Evolutionary conservation across 2,888 invertebrate species (phyloP), one percentile per base, ranked within the genome.

Genomic region (Philereme vetulata): DNA sequence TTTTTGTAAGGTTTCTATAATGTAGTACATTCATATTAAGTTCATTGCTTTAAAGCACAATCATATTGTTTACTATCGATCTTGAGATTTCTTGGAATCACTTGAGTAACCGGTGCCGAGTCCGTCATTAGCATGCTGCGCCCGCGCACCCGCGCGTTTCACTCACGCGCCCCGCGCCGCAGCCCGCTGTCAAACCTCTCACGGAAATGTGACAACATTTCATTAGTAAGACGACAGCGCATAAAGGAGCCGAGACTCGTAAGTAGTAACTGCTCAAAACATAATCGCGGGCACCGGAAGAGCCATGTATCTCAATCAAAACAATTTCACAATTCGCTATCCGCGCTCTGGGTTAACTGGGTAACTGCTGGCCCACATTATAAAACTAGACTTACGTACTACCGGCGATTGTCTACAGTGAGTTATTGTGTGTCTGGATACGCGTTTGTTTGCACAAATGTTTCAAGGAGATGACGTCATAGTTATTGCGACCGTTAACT

Each of bases 361-460:
- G 59, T 60, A 64, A 68, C 66, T 72, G 67, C 65, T 66, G 72
- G 66, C 69, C 73, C 53, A 74, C 63, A 72, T 68, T 65, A 53
- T 66, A 69, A 49, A 56, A 56, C 50, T 44, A 55, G 54, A 65
- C 62, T 57, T 56, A 61, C 65, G 62, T 65, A 68, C 71, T 60
- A 68, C 66, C 68, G 68, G 61, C 60, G 70, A 71, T 72, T 72
- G 67, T 74, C 64, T 70, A 62, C 65, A 65, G 65, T 76, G 67
- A 76, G 75, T 75, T 77, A 78, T 78, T 73, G 69, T 72, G 65
- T 67, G 60, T 67, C 62, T 65, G 68, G 64, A 71, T 67, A 74
- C 71, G 69, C 72, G 72, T 71, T 72, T 78, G 75, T 80, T 81
- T 79, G 73, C 64, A 75, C 80, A 81, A 81, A 78, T 83, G 80